Conservation (phyloP, 2,113 vertebrate species). For the Bubalus kerabau region DNA sequence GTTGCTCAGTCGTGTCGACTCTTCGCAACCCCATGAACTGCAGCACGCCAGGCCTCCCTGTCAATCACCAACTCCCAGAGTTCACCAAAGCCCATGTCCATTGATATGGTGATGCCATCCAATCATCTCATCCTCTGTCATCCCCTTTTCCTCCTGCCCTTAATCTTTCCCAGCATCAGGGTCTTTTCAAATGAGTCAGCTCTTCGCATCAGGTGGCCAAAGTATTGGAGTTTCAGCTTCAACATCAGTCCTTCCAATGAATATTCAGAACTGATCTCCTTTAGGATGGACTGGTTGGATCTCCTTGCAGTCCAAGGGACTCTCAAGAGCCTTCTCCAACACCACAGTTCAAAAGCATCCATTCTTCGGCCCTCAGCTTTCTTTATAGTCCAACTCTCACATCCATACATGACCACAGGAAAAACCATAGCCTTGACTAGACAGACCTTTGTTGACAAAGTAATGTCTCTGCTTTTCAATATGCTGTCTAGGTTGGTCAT, state of each 20-base stretch:
- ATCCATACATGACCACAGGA: too few relatives aligned
- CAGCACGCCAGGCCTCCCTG: neutral
- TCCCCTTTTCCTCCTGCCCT: neutral
- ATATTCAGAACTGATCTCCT: neutral
- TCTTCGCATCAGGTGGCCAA: neutral
- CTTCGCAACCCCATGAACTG: accelerated
- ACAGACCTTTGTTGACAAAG: too few relatives aligned
- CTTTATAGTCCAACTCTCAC: too few relatives aligned
- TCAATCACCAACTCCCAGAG: neutral
- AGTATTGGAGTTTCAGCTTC: neutral
- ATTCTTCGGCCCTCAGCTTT: neutral
- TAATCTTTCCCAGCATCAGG: neutral
- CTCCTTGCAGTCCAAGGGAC: too few relatives aligned
- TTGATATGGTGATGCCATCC: neutral
- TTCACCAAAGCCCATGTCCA: neutral
- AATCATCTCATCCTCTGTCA: neutral
- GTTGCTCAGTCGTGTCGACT: accelerated
- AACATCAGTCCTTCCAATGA: neutral
- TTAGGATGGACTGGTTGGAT: neutral
- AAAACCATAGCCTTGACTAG: too few relatives aligned
- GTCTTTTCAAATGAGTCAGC: neutral
- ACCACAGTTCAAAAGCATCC: neutral
- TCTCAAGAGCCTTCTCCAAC: neutral
- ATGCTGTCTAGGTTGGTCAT: neutral
- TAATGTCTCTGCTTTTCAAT: neutral